Conservation (phyloP, 2,888 invertebrate species). For the Sphaeridia pumilis region DNA sequence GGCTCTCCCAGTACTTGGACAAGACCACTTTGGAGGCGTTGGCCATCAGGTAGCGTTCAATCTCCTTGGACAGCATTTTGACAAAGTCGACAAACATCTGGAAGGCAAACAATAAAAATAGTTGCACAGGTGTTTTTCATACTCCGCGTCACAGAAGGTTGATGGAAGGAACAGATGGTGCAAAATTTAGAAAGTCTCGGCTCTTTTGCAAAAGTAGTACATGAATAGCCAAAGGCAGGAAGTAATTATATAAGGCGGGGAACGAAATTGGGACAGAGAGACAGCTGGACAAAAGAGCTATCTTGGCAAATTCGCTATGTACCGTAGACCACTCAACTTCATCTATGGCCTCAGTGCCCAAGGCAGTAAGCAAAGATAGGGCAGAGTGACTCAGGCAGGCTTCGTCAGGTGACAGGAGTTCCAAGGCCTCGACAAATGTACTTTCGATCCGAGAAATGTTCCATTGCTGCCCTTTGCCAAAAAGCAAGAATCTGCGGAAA, state of each 20-base stretch:
- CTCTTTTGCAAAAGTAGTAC: no score
- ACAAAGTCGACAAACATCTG: slow-evolving; percentile 49
- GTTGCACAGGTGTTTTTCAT: no score
- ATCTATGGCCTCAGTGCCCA: slow-evolving; percentile 36
- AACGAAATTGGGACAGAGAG: neutral
- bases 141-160: neutral
- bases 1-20: slow-evolving; percentile 32
- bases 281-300: slow-evolving; percentile 4
- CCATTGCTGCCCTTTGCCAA: slow-evolving; percentile 60
- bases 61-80: slow-evolving; percentile 51
- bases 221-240: neutral
- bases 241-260: neutral
- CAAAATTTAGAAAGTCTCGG: no score
- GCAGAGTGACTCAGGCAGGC: slow-evolving; percentile 65
- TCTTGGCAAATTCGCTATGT: slow-evolving; percentile 20
- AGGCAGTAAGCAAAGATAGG: slow-evolving; percentile 39
- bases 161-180: no score
- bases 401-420: slow-evolving; percentile 65
- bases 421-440: slow-evolving; percentile 63
- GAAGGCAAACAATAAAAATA: no score
- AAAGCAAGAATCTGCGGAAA: slow-evolving; percentile 47
- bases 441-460: slow-evolving; percentile 53
- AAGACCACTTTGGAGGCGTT: slow-evolving; percentile 45
- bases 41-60: slow-evolving; percentile 58
- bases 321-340: slow-evolving; percentile 39